Evolutionary conservation across 2,888 invertebrate species (phyloP), one percentile per base, ranked within the genome.

Genomic region (Marronus borbonicus): DNA sequence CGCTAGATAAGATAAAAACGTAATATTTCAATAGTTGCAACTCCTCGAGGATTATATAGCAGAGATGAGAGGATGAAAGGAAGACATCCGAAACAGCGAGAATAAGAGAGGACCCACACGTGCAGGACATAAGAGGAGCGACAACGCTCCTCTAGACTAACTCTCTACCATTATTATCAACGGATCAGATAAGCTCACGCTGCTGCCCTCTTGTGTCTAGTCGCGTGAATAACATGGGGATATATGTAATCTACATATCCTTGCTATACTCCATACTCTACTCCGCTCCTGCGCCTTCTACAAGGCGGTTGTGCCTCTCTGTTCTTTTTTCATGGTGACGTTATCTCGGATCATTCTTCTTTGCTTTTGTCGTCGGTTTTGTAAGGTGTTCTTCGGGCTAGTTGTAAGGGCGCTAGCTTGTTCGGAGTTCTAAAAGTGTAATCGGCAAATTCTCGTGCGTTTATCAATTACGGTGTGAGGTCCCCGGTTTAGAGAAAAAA

Each of bases 131-230:
- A 44, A 62, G 62, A 76, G 49, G 65, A 68, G 28, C 74, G 12
- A 24, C 50, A 62, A 39, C 66, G 77, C 24, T 36, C 31, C 58
- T 64, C 12, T 17, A 70, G 49, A 70, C 77, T 62, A 62, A 58
- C 77, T 70, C 68, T 14, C 68, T 24, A 24, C 78, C 72, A 79
- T 79, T 79, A 76, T 79, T 79, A 79, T 79, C 79, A 76, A 20
- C 55, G 49, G 50, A 79, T 79, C 79, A 76, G 79, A 76, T 76
- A 76, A 65, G 70, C 62, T 49, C 76, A 62, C 65, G 55, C 70
- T 76, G 76, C 76, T 70, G 79, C 72, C 76, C 76, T 76, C 79
- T 79, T 64, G 65, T 76, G 79, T 79, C 70, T 70, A 69, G 69
- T 70, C 77, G 77, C 77, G 77, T 69, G 77, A 77, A 70, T 70